These are phyloP conservation scores for Casuarius casuarius DNA, from an alignment of 2,113 vertebrate species.

Conservation along the genomic window DNA sequence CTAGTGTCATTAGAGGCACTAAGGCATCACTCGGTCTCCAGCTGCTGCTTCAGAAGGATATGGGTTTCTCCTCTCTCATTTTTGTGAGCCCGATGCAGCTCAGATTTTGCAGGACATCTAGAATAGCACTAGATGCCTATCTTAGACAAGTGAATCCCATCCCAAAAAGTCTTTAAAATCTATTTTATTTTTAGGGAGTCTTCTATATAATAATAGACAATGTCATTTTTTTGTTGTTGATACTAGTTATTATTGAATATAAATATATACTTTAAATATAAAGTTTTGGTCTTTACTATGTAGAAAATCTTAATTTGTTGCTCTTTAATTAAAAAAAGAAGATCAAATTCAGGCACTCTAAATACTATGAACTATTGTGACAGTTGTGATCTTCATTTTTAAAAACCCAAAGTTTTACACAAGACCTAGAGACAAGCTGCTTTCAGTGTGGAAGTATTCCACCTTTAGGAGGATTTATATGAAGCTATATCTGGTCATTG, in stretches of 20 bases:
- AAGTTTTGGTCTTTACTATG: rapidly evolving
- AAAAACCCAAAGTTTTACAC: neutral
- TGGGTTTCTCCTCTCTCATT: neutral
- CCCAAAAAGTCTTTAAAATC: rapidly evolving
- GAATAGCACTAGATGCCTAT: neutral
- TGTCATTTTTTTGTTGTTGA: neutral
- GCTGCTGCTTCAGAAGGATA: neutral
- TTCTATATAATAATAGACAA: neutral
- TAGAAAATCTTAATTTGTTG: neutral
- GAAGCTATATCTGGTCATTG: too few species aligned
- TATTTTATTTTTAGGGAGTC: neutral
- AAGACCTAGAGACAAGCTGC: neutral
- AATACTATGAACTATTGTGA: neutral
- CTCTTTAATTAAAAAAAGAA: neutral
- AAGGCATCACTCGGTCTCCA: neutral
- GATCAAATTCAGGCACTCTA: neutral
- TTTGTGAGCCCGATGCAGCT: neutral
- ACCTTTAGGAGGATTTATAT: neutral
- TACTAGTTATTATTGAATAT: neutral
- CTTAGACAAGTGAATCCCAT: neutral
- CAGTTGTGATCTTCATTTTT: neutral
- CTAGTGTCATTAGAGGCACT: neutral
- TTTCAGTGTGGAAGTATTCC: neutral
- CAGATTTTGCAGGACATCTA: neutral
- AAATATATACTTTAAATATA: neutral